phyloP scores from a whole-genome alignment of 2,113 vertebrate species.

The Vanacampus margaritifer region DNA sequence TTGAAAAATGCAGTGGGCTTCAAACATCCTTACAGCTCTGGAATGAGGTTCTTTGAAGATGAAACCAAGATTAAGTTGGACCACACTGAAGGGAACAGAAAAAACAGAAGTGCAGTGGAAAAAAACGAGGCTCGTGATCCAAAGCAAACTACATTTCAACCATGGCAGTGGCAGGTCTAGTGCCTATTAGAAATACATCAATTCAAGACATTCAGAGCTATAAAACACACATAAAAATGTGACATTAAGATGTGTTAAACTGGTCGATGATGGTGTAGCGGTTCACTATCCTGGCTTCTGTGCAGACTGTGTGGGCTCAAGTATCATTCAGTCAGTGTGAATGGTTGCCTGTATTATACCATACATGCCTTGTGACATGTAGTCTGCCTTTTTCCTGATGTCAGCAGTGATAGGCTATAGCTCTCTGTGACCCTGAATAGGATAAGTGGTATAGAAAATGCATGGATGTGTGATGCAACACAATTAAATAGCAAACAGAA shows the following conservation, averaged over 20 bases:
- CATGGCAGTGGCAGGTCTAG: not conserved
- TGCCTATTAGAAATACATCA: not conserved
- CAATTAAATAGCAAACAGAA: too few species aligned
- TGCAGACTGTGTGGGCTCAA: not conserved
- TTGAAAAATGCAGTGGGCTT: not conserved
- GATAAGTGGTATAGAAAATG: too few species aligned
- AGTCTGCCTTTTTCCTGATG: too few species aligned
- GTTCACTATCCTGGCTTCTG: not conserved
- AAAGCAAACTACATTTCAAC: not conserved
- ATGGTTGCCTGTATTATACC: too few species aligned
- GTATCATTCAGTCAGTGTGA: too few species aligned
- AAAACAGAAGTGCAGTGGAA: not conserved
- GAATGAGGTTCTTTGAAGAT: conserved; percentile 7
- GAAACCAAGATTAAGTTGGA: not conserved
- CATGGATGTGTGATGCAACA: too few species aligned
- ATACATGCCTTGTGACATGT: too few species aligned
- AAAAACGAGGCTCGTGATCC: not conserved
- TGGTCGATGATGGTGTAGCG: not conserved
- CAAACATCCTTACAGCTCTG: not conserved
- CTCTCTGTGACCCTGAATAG: too few species aligned
- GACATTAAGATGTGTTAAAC: not conserved
- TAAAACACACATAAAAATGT: not conserved
- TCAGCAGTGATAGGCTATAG: too few species aligned
- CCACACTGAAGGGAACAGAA: conserved; percentile 1
- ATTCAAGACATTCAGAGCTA: not conserved